A percentile compares a stretch with the other conserved stretches of the same genome.
Evolutionary conservation across 1,140 invertebrate genomes (phyloP).

Genomic region (Drosophila arizonae): DNA sequence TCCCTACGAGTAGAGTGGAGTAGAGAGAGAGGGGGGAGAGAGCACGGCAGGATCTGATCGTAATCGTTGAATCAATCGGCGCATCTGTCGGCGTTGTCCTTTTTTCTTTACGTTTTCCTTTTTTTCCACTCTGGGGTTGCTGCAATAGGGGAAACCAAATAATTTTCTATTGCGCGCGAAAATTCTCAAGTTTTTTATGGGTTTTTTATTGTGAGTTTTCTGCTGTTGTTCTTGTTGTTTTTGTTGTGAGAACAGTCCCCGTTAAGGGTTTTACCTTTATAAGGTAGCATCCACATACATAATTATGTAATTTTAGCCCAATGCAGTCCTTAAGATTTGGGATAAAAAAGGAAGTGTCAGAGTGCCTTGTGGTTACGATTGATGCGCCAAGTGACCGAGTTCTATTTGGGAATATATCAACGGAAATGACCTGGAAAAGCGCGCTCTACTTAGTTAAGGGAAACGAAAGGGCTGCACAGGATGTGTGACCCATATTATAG

Average conservation of each 20-base stretch:
- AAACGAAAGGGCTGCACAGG: slow-evolving; percentile 40
- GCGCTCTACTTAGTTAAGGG: slow-evolving; percentile 4
- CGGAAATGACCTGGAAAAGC: slow-evolving; percentile 72
- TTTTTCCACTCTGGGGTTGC: slow-evolving; percentile 58
- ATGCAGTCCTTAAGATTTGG: slow-evolving; percentile 33
- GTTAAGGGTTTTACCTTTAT: slow-evolving; percentile 44
- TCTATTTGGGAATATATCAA: slow-evolving; percentile 49
- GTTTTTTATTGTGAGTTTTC: slow-evolving; percentile 36
- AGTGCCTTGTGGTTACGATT: slow-evolving; percentile 31
- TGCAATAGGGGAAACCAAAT: slow-evolving; percentile 41
- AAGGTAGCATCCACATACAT: slow-evolving; percentile 35
- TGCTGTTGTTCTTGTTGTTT: slow-evolving; percentile 19
- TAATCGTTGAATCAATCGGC: slow-evolving; percentile 65
- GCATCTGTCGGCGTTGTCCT: slow-evolving; percentile 66
- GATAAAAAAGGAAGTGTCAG: slow-evolving; percentile 67
- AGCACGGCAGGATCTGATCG: slow-evolving; percentile 24
- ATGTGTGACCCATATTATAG: slow-evolving; percentile 46
- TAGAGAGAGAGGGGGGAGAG: not conserved
- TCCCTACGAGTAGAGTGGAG: slow-evolving; percentile 2
- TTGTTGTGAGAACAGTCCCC: not conserved
- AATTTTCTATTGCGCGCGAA: slow-evolving; percentile 72
- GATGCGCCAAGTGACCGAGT: slow-evolving; percentile 39
- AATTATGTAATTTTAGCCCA: slow-evolving; percentile 77
- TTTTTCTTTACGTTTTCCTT: slow-evolving; percentile 53
- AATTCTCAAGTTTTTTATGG: slow-evolving; percentile 79